Evolutionary conservation across 2,888 invertebrate species (phyloP).

Genomic region (Mimumesa dahlbomi): DNA sequence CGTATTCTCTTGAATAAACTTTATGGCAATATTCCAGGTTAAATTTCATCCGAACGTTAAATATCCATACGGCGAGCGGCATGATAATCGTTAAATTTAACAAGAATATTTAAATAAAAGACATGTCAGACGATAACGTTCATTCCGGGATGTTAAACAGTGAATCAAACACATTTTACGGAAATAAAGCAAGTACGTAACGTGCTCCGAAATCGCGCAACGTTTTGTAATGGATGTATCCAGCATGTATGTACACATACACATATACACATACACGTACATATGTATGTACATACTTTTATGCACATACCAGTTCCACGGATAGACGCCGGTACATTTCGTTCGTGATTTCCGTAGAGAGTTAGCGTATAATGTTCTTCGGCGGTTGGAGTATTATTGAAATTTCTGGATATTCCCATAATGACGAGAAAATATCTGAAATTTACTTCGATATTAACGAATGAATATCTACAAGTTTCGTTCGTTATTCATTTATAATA

Average conservation of each 20-base stretch:
- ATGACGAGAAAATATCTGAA: not conserved
- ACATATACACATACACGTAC: not conserved
- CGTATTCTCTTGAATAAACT: constrained; percentile 29
- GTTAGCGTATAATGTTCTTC: constrained; percentile 32
- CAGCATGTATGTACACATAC: not conserved
- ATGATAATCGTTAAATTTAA: constrained; percentile 37
- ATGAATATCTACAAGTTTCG: no score
- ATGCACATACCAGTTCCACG: not conserved
- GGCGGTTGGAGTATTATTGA: constrained; percentile 39
- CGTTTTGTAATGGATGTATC: constrained; percentile 3
- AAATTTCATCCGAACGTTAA: constrained; percentile 31
- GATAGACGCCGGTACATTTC: constrained; percentile 16
- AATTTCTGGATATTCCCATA: constrained; percentile 22
- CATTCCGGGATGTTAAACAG: constrained; percentile 23
- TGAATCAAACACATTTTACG: constrained; percentile 46
- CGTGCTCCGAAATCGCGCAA: constrained; percentile 28
- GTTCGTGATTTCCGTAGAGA: constrained; percentile 47
- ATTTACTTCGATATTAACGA: no score
- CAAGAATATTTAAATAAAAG: constrained; percentile 44
- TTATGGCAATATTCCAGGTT: constrained; percentile 39
- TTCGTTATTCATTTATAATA: no score
- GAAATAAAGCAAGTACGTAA: constrained; percentile 5
- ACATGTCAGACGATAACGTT: constrained; percentile 20
- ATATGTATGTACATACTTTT: constrained; percentile 3
- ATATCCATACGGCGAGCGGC: constrained; percentile 11